A percentile compares a stretch with the other conserved stretches of the same genome.
Conservation (phyloP, 1,140 invertebrate species). For the Drosophila nigrodunni region DNA sequence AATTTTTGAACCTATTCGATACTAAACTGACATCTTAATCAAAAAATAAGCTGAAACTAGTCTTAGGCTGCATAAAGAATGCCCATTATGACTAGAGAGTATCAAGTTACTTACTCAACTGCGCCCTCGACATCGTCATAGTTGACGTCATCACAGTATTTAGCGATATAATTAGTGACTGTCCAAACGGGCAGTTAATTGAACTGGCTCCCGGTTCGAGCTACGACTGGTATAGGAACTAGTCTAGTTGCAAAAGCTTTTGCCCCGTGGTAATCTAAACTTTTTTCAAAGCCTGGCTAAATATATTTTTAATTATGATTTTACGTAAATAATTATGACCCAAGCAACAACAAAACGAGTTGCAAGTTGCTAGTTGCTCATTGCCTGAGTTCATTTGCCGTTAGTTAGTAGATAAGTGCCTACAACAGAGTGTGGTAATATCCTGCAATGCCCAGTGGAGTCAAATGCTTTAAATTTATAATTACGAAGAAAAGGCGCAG, state of each 20-base stretch:
- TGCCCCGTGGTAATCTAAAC: conserved; percentile 35
- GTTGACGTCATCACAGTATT: conserved; percentile 1
- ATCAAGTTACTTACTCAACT: conserved; percentile 2
- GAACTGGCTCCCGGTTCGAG: conserved; percentile 7
- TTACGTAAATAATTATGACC: conserved; percentile 76
- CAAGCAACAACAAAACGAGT: conserved; percentile 70
- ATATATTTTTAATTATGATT: conserved; percentile 84
- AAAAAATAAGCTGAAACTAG: no score
- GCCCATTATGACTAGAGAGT: neutral
- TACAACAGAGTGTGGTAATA: conserved; percentile 45
- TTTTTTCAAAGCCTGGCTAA: conserved; percentile 73
- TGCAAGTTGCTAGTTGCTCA: conserved; percentile 40
- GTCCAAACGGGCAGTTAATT: conserved; percentile 7
- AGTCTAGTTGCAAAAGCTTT: conserved; percentile 10
- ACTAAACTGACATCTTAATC: neutral
- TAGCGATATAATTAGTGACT: conserved; percentile 23
- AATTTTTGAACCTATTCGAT: neutral
- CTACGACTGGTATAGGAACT: neutral
- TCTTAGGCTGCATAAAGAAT: no score
- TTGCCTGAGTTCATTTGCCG: conserved; percentile 4
- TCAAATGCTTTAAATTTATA: conserved; percentile 80
- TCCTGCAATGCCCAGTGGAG: conserved; percentile 75
- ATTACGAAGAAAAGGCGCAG: conserved; percentile 66
- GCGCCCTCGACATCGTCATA: conserved; percentile 21
- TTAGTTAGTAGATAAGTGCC: conserved; percentile 3